Evolutionary conservation across 2,888 invertebrate genomes (phyloP).

Genomic region (Tetragonisca angustula): DNA sequence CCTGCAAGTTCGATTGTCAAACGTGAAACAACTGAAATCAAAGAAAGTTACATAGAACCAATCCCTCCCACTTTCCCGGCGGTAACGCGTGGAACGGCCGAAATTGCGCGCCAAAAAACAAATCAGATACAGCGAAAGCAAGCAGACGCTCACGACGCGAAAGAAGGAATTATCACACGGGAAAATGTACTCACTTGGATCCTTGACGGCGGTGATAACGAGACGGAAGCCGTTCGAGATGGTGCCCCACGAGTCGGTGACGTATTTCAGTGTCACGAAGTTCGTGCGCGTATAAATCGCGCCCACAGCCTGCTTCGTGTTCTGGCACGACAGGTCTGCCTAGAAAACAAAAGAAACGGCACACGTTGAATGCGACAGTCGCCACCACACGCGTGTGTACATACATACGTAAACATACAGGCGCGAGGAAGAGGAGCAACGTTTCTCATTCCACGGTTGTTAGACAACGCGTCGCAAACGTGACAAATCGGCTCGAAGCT

Average conservation of each 20-base stretch:
- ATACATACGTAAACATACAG: background rate
- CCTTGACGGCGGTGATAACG: conserved; percentile 97
- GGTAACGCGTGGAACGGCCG: background rate
- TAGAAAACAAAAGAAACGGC: conserved; percentile 84
- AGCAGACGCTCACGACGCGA: background rate
- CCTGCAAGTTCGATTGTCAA: too few relatives aligned
- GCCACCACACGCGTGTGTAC: too few relatives aligned
- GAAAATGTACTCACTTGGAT: conserved; percentile 91
- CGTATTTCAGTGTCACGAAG: conserved; percentile 96
- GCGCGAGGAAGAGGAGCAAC: background rate
- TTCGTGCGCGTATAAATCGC: conserved; percentile 96
- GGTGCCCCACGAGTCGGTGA: conserved; percentile 96
- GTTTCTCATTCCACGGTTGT: background rate
- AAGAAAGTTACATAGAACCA: background rate
- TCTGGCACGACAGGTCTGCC: conserved; percentile 96
- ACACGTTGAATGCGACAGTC: conserved; percentile 38
- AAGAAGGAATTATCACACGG: conserved; percentile 40
- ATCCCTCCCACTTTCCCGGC: background rate
- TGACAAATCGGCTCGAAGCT: background rate
- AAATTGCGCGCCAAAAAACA: background rate
- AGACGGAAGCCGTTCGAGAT: conserved; percentile 96
- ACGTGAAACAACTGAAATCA: background rate
- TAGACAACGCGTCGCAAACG: background rate
- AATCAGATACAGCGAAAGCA: background rate
- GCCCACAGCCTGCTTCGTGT: conserved; percentile 94